Base-by-base conservation (phyloP, 2,888 invertebrate genomes). In the Eupithecia dodoneata region DNA sequence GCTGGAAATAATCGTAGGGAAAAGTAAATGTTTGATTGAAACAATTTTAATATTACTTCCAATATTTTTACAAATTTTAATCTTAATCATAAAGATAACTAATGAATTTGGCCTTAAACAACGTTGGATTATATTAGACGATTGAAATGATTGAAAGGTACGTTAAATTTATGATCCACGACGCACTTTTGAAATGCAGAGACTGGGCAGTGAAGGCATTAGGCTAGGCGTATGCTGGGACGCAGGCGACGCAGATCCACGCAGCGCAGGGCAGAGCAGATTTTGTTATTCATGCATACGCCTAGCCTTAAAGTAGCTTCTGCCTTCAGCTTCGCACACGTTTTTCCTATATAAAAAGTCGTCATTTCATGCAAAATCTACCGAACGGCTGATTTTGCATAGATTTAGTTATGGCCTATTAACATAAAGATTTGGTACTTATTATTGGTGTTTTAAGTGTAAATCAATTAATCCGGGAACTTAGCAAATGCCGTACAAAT, bases 1-100 rank as follows among this genome's bases (percentile, higher is more conserved):
- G 75, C 71, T 80, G 72, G 80, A 45, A 69, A 45, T 70, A 47
- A n/a, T 69, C 44, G n/a, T 45, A 18, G 44, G 67, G 67, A 42
- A 67, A 45, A 45, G 44, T 44, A 45, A 69, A 69, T n/a, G n/a
- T 45, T 69, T 44, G 12, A 45, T n/a, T 67, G 45, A 69, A 63
- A 59, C 6, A 59, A 30, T 63, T 30, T 59, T n/a, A 67, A 67
- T 44, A 44, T 44, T 67, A 9, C 15, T 45, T 45, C 0, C 7
- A 67, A 45, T 2, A 7, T 45, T 66, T 15, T n/a, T 67, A 18
- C 10, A 9, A 18, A 59, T 9, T 55, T 59, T 3, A 63, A 63
- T 4, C 0, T 30, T 63, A 63, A 63, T 63, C 12, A 3, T 4
- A 30, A 4, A 63, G 12, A 30, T 4, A 30, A 18, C 59, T 18